These are phyloP conservation scores for Elegia similella DNA, from an alignment of 2,888 invertebrate genomes.

Conservation along the genomic window DNA sequence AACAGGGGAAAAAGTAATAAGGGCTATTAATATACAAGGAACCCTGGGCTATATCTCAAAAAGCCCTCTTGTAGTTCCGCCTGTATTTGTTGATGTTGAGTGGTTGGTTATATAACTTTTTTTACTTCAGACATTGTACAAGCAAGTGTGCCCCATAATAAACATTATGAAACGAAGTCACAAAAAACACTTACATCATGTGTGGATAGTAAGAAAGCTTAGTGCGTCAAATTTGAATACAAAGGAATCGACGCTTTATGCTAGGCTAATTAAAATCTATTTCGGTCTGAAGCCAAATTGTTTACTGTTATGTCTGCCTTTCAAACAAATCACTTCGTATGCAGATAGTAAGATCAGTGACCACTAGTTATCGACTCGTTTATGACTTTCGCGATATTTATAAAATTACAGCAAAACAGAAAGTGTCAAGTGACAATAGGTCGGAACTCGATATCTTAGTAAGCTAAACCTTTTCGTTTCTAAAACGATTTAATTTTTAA, in stretches of 20 bases:
- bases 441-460: no score
- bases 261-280: neutral
- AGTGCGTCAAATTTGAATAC: neutral
- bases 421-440: neutral
- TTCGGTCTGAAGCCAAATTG: neutral
- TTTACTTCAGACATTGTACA: neutral
- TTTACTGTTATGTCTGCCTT: neutral
- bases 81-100: neutral
- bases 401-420: neutral
- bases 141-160: neutral
- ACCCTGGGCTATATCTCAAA: no score
- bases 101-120: neutral
- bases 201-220: conserved; percentile 1
- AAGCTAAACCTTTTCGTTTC: no score
- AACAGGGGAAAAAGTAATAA: no score
- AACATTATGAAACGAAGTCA: neutral
- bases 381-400: neutral
- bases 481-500: no score
- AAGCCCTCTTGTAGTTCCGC: no score
- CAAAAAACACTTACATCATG: conserved; percentile 9
- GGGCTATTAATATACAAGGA: no score
- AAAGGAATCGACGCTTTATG: neutral
- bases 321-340: neutral
- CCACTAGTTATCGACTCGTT: neutral
- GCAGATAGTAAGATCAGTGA: neutral